These are phyloP conservation scores for Yponomeuta plumbellus DNA, from an alignment of 2,888 invertebrate genomes.

Conservation along the genomic window DNA sequence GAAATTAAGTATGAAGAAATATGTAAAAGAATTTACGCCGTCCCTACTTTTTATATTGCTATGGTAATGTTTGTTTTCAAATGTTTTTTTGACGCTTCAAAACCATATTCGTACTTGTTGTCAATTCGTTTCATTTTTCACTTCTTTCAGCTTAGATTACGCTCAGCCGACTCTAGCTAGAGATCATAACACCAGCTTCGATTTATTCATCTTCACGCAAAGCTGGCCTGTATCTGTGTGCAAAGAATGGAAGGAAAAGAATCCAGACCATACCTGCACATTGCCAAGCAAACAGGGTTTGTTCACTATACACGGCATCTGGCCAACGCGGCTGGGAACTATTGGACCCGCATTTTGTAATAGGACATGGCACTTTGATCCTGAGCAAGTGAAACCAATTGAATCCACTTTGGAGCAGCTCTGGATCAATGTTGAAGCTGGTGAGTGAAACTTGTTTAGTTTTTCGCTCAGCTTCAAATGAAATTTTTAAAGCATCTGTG, in stretches of 20 bases:
- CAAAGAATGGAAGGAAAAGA: conserved; percentile 80
- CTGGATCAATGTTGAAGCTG: conserved; percentile 85
- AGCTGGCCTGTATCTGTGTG: conserved; percentile 87
- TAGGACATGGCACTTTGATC: conserved; percentile 80
- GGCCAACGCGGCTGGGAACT: conserved; percentile 84
- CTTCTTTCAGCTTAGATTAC: conserved; percentile 28
- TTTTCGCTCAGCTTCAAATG: too few relatives aligned
- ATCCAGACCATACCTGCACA: conserved; percentile 77
- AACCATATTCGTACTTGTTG: neutral
- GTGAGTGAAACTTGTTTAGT: conserved; percentile 32
- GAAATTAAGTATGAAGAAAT: neutral
- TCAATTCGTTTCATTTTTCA: neutral
- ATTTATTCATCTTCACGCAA: conserved; percentile 87
- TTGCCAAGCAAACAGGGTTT: conserved; percentile 74
- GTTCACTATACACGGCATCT: conserved; percentile 86
- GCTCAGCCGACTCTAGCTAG: conserved; percentile 1
- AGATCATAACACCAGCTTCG: conserved; percentile 34
- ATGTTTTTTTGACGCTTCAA: neutral
- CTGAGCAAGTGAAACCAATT: conserved; percentile 76
- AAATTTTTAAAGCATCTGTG: too few relatives aligned
- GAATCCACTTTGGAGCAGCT: conserved; percentile 71
- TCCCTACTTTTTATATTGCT: neutral
- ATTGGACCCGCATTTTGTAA: conserved; percentile 85
- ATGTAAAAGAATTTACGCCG: neutral
- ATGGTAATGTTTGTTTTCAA: neutral